These are phyloP conservation scores for Drosophila flavopinicola DNA, from an alignment of 2,888 invertebrate species.

Conservation along the genomic window DNA sequence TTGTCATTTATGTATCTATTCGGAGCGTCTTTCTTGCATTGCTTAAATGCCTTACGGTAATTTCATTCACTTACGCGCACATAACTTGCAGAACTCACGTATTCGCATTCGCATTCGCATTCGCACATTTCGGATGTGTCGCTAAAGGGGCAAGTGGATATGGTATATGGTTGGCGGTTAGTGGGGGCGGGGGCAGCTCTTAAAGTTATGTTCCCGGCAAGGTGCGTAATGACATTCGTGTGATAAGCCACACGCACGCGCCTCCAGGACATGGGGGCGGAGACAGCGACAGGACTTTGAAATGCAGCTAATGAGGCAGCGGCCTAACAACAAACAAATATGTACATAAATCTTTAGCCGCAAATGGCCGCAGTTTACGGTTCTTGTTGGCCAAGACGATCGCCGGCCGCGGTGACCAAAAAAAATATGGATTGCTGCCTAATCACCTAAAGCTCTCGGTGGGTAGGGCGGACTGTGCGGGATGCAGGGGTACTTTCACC, in stretches of 20 bases:
- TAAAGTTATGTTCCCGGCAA: constrained; percentile 63
- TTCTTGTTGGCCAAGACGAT: constrained; percentile 33
- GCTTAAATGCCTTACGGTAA: constrained; percentile 82
- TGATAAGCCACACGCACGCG: constrained; percentile 77
- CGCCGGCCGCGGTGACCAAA: constrained; percentile 35
- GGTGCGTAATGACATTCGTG: constrained; percentile 78
- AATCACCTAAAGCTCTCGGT: constrained; percentile 63
- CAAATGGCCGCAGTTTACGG: constrained; percentile 48
- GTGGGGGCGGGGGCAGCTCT: constrained; percentile 15
- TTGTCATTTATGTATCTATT: constrained; percentile 80
- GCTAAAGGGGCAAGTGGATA: neutral
- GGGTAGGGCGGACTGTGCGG: constrained; percentile 4
- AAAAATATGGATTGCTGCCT: constrained; percentile 74
- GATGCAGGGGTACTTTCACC: constrained; percentile 26
- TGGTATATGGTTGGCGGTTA: neutral
- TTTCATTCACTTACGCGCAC: constrained; percentile 83
- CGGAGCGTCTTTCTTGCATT: constrained; percentile 71
- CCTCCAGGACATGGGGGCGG: constrained; percentile 50
- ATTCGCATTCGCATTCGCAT: constrained; percentile 72
- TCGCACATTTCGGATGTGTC: constrained; percentile 37
- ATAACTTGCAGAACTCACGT: constrained; percentile 83
- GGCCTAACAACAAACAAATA: constrained; percentile 58
- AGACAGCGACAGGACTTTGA: constrained; percentile 20
- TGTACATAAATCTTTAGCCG: constrained; percentile 72
- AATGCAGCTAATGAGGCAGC: constrained; percentile 76